Base-by-base conservation (phyloP, 23 tunicate species). In the Trididemnum clinides region DNA sequence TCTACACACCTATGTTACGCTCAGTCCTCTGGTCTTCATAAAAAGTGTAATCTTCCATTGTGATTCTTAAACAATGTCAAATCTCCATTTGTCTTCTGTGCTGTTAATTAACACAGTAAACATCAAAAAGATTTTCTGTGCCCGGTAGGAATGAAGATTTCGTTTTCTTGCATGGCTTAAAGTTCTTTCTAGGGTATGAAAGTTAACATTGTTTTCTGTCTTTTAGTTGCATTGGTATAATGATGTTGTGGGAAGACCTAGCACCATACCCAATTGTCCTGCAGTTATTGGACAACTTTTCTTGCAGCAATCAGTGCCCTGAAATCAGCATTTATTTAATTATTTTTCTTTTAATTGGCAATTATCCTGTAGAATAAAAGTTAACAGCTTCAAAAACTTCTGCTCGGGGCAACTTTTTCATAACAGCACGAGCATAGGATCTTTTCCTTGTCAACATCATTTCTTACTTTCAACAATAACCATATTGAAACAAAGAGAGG, bases 1-100 rank as follows among this genome's bases (percentile, higher is more conserved):
- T 33, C 76, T 33, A 31, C 37, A 69, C 76, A 69, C 21, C 39
- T 69, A 31, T n/a, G 38, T 69, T 69, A 33, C 38, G 76, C 39
- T 5, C 76, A 31, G 76, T 5, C 21, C 21, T 69, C 21, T 69
- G 76, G 39, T 69, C 76, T 69, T 69, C 76, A 69, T 69, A 69
- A 69, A 69, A 69, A 27, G 76, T 38, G 31, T 69, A 31, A 69
- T 69, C 76, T 31, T 69, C 76, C 31, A 37, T 31, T 69, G 76
- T 38, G 37, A 69, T 69, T 33, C 76, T 28, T 21, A 69, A 69
- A n/a, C 76, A 30, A 31, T 69, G 39, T 69, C 39, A 7, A 4
- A 30, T 69, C 21, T 69, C 76, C 76, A 69, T 31, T 69, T 69
- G 76, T 33, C 39, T 69, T 69, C 76, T 69, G 28, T 69, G 76